Base-by-base conservation (phyloP, 2,797 vertebrate species). In the Adrianichthys oophorus region DNA sequence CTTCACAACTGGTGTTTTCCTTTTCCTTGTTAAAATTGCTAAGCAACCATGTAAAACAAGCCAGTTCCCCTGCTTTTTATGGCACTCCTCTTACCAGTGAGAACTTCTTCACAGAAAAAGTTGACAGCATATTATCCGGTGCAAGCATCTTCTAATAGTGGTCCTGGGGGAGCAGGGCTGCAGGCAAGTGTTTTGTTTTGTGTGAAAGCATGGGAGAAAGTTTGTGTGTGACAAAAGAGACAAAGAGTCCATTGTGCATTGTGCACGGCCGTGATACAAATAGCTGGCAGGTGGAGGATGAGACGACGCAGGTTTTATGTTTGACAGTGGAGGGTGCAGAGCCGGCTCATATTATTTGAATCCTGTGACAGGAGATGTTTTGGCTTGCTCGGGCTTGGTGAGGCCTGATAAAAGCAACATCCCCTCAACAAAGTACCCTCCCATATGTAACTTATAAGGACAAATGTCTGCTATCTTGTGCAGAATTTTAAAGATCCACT, bases 51-150 rank as follows among this genome's bases (percentile, higher is more conserved):
- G 23, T 74, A 71, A 19, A 0, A 51, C 52, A 51, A 48, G 24
- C 56, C 58, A n/a, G 16, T 69, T 67, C 65, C 57, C 51, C 66
- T 67, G 52, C 47, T 0, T 10, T 62, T 52, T 56, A 56, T 68
- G 57, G 69, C 44, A 62, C 62, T 58, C 65, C 58, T 42, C 59
- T 46, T 59, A 66, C 61, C 74, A 78, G 82, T 75, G 68, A 76
- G 42, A 56, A 72, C 65, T 61, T 65, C 62, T 44, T 21, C 56
- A 52, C 68, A 80, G 76, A 75, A 80, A 85, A 84, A 75, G 73
- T 63, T 44, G 24, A 62, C 49, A 19, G 68, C 73, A 78, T 37
- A 12, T 86, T 74, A 77, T 77, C 80, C 84, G 71, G 83, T 48
- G 32, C 58, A 59, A 43, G 56, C 24, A 42, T 73, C 67, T 77